Conservation (phyloP, 2,888 invertebrate species). For the Campopleginae sp. region DNA sequence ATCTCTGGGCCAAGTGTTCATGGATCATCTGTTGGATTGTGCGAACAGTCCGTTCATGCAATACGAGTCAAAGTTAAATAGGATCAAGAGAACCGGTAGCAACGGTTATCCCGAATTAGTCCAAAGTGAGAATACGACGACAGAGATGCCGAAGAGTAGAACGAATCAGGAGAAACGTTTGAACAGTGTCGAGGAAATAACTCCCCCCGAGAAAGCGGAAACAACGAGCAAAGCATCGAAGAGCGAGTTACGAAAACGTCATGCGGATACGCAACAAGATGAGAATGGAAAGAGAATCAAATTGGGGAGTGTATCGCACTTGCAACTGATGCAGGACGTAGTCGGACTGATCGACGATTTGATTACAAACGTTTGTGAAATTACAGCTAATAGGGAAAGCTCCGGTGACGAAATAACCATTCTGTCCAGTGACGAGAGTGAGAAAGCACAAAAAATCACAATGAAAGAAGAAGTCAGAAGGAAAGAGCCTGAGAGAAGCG, state of each 20-base stretch:
- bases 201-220: slow-evolving; percentile 70
- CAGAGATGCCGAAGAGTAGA: slow-evolving; percentile 74
- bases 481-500: slow-evolving; percentile 38
- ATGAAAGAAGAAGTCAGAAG: slow-evolving; percentile 44
- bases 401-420: slow-evolving; percentile 76
- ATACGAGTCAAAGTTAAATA: slow-evolving; percentile 84
- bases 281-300: slow-evolving; percentile 78
- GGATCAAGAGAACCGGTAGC: slow-evolving; percentile 72
- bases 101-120: slow-evolving; percentile 64
- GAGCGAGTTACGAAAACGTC: slow-evolving; percentile 75
- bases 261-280: slow-evolving; percentile 66
- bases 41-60: slow-evolving; percentile 85
- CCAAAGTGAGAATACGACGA: slow-evolving; percentile 64
- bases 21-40: slow-evolving; percentile 85
- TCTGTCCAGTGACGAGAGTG: slow-evolving; percentile 79
- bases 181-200: slow-evolving; percentile 77
- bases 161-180: slow-evolving; percentile 71
- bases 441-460: slow-evolving; percentile 66
- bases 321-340: slow-evolving; percentile 82
- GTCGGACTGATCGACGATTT: slow-evolving; percentile 81
- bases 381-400: slow-evolving; percentile 65
- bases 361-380: slow-evolving; percentile 81
- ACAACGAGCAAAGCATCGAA: slow-evolving; percentile 61
- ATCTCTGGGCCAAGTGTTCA: slow-evolving; percentile 87
- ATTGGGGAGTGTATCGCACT: slow-evolving; percentile 77